These are phyloP conservation scores for Caiman crocodilus DNA, from an alignment of 2,797 vertebrate species.

Conservation along the genomic window DNA sequence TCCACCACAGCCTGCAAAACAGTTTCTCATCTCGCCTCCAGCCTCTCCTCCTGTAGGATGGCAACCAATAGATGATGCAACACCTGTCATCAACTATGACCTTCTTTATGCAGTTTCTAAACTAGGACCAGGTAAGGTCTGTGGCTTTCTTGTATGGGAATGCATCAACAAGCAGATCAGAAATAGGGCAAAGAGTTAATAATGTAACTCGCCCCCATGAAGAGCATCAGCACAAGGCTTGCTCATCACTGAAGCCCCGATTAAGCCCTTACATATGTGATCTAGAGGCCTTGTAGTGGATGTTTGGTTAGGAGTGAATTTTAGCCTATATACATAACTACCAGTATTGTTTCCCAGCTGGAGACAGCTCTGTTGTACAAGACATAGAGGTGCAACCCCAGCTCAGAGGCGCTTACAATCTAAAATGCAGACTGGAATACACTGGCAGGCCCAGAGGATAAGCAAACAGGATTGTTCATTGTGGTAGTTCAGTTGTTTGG, in stretches of 20 bases:
- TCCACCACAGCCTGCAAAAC: slow-evolving; percentile 89
- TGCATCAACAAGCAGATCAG: not conserved
- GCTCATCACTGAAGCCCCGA: not conserved
- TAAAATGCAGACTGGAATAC: not conserved
- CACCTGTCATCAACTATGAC: slow-evolving; percentile 90
- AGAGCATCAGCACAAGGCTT: not conserved
- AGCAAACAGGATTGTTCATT: not conserved
- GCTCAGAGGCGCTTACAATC: not conserved
- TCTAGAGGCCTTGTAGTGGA: not conserved
- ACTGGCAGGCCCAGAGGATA: not conserved
- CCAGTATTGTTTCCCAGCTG: not conserved
- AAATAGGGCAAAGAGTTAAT: not conserved
- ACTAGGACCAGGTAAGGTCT: slow-evolving; percentile 86
- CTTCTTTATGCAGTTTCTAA: slow-evolving; percentile 90
- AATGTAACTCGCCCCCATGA: not conserved
- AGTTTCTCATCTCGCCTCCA: slow-evolving; percentile 91
- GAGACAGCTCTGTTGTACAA: not conserved
- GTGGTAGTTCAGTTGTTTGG: not conserved
- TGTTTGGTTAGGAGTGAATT: not conserved
- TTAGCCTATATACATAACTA: not conserved
- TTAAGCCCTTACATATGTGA: not conserved
- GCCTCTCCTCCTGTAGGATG: slow-evolving; percentile 89
- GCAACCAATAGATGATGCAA: slow-evolving; percentile 88
- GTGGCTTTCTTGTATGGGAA: not conserved
- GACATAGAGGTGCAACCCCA: not conserved